Conservation (phyloP, 2,113 vertebrate genomes). For the Macroglossus sobrinus region DNA sequence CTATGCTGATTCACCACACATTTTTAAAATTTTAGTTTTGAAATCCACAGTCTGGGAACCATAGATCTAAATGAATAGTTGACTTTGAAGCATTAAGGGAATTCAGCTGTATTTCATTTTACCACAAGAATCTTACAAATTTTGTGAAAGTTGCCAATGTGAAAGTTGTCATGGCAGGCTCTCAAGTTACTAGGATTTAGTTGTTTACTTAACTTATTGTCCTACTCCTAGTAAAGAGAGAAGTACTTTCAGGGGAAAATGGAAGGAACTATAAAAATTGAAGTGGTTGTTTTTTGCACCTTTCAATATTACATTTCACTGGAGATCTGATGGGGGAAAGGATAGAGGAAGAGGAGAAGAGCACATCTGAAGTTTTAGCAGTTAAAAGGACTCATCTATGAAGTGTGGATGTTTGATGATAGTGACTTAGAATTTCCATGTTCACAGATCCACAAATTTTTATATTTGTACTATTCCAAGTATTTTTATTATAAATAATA, state of each 20-base stretch:
- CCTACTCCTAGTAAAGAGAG: not conserved
- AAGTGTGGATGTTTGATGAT: not conserved
- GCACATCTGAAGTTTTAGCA: not conserved
- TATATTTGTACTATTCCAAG: not conserved
- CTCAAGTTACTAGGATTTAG: not conserved
- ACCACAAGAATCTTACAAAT: constrained; percentile 64
- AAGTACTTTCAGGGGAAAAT: not conserved
- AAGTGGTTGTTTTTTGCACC: not conserved
- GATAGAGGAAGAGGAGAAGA: not conserved
- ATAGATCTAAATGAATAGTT: constrained; percentile 6
- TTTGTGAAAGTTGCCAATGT: constrained; percentile 18
- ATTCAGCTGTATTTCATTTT: constrained; percentile 27
- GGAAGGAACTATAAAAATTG: not conserved
- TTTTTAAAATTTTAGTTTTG: constrained; percentile 55
- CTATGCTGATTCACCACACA: not conserved
- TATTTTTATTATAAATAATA: not conserved
- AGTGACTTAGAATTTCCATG: not conserved
- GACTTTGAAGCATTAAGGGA: constrained; percentile 9
- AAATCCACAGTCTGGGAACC: constrained; percentile 1
- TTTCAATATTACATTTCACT: not conserved
- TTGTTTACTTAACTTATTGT: constrained; percentile 10
- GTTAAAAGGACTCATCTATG: not conserved
- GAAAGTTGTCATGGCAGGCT: not conserved
- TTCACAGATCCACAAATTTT: not conserved
- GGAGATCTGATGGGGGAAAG: not conserved